Conservation (phyloP, 2,888 invertebrate genomes). For the Calliscelio sp. region DNA sequence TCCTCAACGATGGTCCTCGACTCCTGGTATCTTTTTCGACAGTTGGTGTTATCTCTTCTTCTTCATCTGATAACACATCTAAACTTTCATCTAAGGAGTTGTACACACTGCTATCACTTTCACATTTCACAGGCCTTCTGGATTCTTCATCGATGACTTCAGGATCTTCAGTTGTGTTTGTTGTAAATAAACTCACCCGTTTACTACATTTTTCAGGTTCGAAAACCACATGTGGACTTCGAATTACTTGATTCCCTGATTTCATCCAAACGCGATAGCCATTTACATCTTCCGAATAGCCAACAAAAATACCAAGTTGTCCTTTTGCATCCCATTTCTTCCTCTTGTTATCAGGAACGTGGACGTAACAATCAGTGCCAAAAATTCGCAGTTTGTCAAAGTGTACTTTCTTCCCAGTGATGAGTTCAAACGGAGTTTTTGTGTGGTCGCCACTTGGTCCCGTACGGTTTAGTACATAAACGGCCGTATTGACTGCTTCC, state of each 20-base stretch:
- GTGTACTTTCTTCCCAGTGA: slow-evolving; percentile 31
- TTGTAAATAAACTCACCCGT: slow-evolving; percentile 24
- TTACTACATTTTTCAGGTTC: slow-evolving; percentile 32
- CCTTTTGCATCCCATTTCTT: slow-evolving; percentile 53
- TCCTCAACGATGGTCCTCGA: background rate
- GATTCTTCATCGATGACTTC: background rate
- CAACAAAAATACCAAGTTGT: slow-evolving; percentile 53
- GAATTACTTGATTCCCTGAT: slow-evolving; percentile 34
- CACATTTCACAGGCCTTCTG: background rate
- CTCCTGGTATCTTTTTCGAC: background rate
- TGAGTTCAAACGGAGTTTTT: slow-evolving; percentile 69
- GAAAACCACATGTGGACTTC: slow-evolving; percentile 44
- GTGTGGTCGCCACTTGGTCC: slow-evolving; percentile 51
- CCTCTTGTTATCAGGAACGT: slow-evolving; percentile 42
- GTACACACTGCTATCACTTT: background rate
- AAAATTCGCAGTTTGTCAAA: slow-evolving; percentile 62
- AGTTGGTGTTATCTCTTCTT: background rate
- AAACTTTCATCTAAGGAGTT: background rate
- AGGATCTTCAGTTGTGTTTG: background rate
- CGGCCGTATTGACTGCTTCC: slow-evolving; percentile 64
- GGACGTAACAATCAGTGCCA: slow-evolving; percentile 50
- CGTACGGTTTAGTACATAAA: slow-evolving; percentile 62
- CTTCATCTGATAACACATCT: background rate
- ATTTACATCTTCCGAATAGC: slow-evolving; percentile 33
- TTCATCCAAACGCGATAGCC: slow-evolving; percentile 54